These are phyloP conservation scores for Thamnaconus septentrionalis DNA, from an alignment of 2,113 vertebrate genomes.

Conservation along the genomic window DNA sequence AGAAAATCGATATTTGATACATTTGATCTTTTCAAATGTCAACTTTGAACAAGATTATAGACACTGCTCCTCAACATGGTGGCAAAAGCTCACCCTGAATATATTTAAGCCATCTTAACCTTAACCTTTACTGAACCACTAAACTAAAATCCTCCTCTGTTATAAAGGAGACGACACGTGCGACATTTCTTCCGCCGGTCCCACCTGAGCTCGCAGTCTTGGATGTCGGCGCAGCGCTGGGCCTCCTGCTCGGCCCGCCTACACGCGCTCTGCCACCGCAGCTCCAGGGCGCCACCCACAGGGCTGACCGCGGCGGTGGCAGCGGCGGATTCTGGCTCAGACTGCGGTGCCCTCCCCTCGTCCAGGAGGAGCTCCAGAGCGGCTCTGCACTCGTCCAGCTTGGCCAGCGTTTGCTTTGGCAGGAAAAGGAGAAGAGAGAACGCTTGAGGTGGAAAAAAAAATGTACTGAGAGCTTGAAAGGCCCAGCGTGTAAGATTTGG, in stretches of 20 bases:
- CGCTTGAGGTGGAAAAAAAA: background rate
- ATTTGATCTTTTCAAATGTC: no score
- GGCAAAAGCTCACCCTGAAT: no score
- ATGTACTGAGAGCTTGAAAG: no score
- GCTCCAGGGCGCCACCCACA: slow-evolving; percentile 79
- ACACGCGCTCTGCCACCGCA: slow-evolving; percentile 80
- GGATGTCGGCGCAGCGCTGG: slow-evolving; percentile 73
- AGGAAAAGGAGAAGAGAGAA: background rate
- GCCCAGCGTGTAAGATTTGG: no score
- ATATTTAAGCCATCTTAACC: no score
- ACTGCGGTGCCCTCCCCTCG: slow-evolving; percentile 72
- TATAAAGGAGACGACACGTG: no score
- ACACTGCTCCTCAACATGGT: no score
- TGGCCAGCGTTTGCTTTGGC: slow-evolving; percentile 79
- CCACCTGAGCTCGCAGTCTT: slow-evolving; percentile 81
- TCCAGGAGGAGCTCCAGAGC: slow-evolving; percentile 78
- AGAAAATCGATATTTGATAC: no score
- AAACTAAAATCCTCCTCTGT: no score
- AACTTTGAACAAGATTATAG: no score
- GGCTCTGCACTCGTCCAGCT: slow-evolving; percentile 77
- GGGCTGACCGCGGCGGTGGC: slow-evolving; percentile 63
- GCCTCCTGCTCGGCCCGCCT: slow-evolving; percentile 79
- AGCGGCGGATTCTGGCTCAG: slow-evolving; percentile 57
- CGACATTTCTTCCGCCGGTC: background rate
- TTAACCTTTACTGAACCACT: no score